These are phyloP conservation scores for Fulmarus glacialis DNA, from an alignment of 2,113 vertebrate genomes.

Conservation along the genomic window DNA sequence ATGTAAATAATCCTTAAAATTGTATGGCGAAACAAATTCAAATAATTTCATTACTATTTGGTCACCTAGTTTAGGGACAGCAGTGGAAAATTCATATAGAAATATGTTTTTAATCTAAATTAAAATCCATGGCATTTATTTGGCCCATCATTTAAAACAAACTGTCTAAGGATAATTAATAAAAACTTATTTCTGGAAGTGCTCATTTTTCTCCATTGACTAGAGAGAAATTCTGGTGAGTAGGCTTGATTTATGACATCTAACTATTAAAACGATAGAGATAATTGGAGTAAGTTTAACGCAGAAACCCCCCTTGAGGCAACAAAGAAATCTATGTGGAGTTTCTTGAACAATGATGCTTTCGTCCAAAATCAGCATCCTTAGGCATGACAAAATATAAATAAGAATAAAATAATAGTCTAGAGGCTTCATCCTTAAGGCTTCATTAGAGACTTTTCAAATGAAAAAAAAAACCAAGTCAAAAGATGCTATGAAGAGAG, in stretches of 20 bases:
- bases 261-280: conserved; percentile 23
- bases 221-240: background rate
- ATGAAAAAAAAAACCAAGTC: background rate
- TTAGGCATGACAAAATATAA: background rate
- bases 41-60: background rate
- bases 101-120: background rate
- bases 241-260: conserved; percentile 40
- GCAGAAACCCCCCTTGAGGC: background rate
- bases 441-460: background rate
- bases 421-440: background rate
- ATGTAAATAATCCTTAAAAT: background rate
- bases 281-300: conserved; percentile 18
- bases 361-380: background rate
- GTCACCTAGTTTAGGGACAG: background rate
- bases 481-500: background rate
- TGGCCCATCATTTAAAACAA: background rate
- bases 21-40: background rate
- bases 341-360: background rate
- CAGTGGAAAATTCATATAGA: background rate
- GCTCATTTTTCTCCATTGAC: conserved; percentile 13
- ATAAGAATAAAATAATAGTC: background rate
- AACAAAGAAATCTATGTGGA: background rate
- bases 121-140: background rate
- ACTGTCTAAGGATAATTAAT: background rate
- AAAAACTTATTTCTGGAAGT: conserved; percentile 22